Conservation (phyloP, 2,797 vertebrate genomes). For the Cossypha heuglini region DNA sequence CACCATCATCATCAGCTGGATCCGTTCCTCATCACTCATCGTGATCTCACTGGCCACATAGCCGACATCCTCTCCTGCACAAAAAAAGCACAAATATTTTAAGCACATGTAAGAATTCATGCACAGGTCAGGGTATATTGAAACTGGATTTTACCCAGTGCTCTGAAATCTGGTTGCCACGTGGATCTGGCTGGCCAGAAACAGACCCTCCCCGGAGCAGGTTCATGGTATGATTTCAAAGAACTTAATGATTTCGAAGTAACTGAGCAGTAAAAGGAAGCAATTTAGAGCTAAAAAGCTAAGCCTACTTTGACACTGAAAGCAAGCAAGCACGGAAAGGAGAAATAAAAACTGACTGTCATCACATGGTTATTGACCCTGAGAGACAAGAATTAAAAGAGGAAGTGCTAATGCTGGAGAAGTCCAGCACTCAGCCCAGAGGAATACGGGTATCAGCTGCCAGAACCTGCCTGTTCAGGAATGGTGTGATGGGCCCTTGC, state of each 20-base stretch:
- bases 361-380: not conserved
- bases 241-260: not conserved
- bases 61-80: conserved; percentile 91
- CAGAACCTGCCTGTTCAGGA: not conserved
- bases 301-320: not conserved
- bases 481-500: accelerated
- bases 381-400: not conserved
- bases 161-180: not conserved
- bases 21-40: conserved; percentile 97
- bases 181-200: not conserved
- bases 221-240: not conserved
- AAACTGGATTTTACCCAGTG: not conserved
- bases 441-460: not conserved
- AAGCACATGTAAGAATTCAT: accelerated
- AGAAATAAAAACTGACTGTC: not conserved
- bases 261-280: not conserved
- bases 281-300: not conserved
- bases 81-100: not conserved
- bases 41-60: conserved; percentile 98
- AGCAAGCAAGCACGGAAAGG: not conserved
- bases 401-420: not conserved
- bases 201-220: not conserved
- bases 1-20: conserved; percentile 99
- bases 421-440: not conserved
- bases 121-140: accelerated